phyloP scores from a whole-genome alignment of 2,888 invertebrate genomes.

The Drosophila seclusa region DNA sequence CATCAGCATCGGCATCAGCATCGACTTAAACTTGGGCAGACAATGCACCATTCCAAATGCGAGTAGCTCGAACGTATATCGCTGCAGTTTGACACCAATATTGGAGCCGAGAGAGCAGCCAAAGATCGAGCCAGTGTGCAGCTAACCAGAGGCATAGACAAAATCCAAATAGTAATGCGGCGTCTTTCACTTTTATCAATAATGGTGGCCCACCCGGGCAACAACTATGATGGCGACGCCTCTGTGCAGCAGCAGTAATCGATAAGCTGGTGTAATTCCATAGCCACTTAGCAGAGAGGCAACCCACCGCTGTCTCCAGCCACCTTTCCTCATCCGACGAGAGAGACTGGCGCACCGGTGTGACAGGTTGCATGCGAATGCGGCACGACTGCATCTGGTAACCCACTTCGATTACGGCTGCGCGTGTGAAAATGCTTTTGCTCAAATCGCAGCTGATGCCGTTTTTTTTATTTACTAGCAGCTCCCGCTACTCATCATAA shows the following conservation, averaged over 20 bases:
- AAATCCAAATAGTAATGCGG: constrained; percentile 13
- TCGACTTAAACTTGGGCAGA: constrained; percentile 27
- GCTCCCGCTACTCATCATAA: constrained; percentile 62
- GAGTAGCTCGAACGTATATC: constrained; percentile 67
- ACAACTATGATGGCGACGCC: constrained; percentile 48
- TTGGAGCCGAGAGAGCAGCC: constrained; percentile 29
- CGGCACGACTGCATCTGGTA: constrained; percentile 79
- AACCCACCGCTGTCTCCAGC: not conserved
- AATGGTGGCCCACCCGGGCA: constrained; percentile 27
- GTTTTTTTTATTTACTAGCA: constrained; percentile 8
- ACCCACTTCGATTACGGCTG: constrained; percentile 75
- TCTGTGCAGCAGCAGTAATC: constrained; percentile 60
- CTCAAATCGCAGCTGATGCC: constrained; percentile 28
- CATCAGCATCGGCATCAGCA: constrained; percentile 7
- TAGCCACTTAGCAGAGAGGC: constrained; percentile 61
- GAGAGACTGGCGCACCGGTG: constrained; percentile 55
- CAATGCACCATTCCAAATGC: constrained; percentile 68
- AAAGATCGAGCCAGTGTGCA: not conserved
- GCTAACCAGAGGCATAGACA: constrained; percentile 20
- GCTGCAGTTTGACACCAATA: constrained; percentile 75
- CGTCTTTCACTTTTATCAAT: constrained; percentile 67
- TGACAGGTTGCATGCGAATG: constrained; percentile 77
- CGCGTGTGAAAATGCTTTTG: constrained; percentile 71
- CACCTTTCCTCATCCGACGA: not conserved
- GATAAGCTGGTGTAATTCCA: constrained; percentile 73